Conservation (phyloP, 2,888 invertebrate genomes). For the Microplitis manilae region DNA sequence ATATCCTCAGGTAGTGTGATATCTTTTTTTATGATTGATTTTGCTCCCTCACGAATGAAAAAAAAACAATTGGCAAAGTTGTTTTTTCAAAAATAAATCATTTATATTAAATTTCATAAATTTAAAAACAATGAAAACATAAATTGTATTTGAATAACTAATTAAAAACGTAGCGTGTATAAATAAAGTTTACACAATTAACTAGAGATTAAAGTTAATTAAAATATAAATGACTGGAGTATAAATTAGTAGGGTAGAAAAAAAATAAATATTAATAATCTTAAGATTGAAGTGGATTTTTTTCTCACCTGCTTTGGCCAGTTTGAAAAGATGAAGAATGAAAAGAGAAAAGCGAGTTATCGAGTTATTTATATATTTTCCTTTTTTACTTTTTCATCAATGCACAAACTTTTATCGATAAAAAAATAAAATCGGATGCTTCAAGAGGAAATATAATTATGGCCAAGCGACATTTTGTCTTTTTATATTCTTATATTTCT, state of each 20-base stretch:
- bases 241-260: neutral
- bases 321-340: slow-evolving; percentile 11
- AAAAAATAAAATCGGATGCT: slow-evolving; percentile 26
- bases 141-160: neutral
- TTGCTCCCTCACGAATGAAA: neutral
- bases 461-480: slow-evolving; percentile 33
- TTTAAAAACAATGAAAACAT: neutral
- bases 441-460: slow-evolving; percentile 42
- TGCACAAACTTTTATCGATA: slow-evolving; percentile 42
- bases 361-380: slow-evolving; percentile 44
- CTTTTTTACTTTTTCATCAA: slow-evolving; percentile 54
- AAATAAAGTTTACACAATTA: neutral
- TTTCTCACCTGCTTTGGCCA: neutral
- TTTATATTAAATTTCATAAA: neutral
- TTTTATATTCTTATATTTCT: neutral
- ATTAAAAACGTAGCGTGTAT: neutral
- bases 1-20: slow-evolving; percentile 1
- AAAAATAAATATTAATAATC: neutral
- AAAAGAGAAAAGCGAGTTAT: slow-evolving; percentile 2
- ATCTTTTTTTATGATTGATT: neutral
- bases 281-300: neutral
- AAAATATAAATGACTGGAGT: neutral
- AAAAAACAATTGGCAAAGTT: neutral
- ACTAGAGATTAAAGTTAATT: neutral
- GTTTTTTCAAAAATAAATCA: neutral